Evolutionary conservation across 2,888 invertebrate genomes (phyloP).

Genomic region (Caenorhabditis sp.): DNA sequence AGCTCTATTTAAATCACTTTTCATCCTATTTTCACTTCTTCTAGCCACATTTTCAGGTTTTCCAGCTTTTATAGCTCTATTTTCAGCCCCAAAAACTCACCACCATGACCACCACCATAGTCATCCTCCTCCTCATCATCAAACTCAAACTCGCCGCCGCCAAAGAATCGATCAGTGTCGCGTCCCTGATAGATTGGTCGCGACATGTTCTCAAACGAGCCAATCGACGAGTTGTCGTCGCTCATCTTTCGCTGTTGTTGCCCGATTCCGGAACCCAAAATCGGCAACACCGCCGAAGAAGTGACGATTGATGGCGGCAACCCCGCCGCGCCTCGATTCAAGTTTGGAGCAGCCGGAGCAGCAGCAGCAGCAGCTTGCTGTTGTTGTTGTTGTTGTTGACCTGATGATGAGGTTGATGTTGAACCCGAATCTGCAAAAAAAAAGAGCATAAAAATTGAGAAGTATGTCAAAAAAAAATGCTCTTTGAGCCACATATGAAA

Average conservation of each 20-base stretch:
- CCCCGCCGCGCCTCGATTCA: too few species aligned
- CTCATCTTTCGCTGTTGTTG: slow-evolving; percentile 11
- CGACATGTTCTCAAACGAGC: slow-evolving; percentile 16
- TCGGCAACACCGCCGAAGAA: neutral
- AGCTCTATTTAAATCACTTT: too few species aligned
- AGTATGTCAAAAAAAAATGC: neutral
- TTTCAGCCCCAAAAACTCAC: neutral
- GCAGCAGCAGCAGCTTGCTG: neutral
- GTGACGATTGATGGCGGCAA: too few species aligned
- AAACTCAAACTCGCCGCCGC: slow-evolving; percentile 38
- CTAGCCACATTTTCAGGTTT: neutral
- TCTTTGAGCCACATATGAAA: too few species aligned
- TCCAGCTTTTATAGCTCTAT: too few species aligned
- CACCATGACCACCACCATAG: neutral
- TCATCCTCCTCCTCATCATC: slow-evolving; percentile 24
- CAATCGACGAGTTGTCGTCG: slow-evolving; percentile 25
- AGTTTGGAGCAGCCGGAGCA: neutral
- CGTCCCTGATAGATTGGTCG: slow-evolving; percentile 30
- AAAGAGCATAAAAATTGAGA: neutral
- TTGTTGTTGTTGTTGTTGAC: neutral
- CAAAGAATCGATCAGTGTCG: slow-evolving; percentile 46
- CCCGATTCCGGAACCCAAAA: slow-evolving; percentile 15
- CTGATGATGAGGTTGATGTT: neutral
- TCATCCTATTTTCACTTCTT: slow-evolving; percentile 6
- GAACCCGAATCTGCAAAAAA: slow-evolving; percentile 32